Evolutionary conservation across 2,888 invertebrate genomes (phyloP).

Genomic region (Dexiosoma caninum): DNA sequence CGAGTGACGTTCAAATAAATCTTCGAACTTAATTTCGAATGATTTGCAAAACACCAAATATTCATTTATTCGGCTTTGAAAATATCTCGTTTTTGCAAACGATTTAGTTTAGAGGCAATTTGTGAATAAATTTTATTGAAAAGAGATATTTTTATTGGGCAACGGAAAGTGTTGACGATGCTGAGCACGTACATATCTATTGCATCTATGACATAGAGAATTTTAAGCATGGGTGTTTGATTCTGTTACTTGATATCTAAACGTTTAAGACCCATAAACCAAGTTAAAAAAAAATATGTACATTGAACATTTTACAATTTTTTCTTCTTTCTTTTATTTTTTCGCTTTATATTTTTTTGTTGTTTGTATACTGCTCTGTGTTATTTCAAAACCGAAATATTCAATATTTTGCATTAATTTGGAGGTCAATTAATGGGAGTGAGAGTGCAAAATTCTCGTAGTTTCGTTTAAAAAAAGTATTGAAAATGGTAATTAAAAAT

Average conservation of each 20-base stretch:
- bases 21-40: too few relatives aligned
- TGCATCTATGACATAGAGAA: conserved; percentile 25
- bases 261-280: background rate
- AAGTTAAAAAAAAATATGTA: background rate
- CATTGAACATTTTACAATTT: conserved; percentile 4
- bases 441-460: background rate
- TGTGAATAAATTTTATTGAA: background rate
- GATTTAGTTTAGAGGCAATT: background rate
- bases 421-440: background rate
- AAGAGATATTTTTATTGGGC: background rate
- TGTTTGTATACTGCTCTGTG: too few relatives aligned
- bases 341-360: background rate
- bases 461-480: background rate
- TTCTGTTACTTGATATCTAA: background rate
- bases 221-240: conserved; percentile 32
- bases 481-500: background rate
- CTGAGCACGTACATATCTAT: background rate
- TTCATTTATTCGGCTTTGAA: too few relatives aligned
- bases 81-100: too few relatives aligned
- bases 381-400: background rate
- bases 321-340: conserved; percentile 24
- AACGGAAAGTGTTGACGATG: background rate
- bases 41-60: too few relatives aligned
- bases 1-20: too few relatives aligned
- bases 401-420: background rate